A percentile compares a stretch with the other conserved stretches of the same genome.
Conservation (phyloP, 92 coral and sea anemone genomes). For the Micromussa lordhowensis region DNA sequence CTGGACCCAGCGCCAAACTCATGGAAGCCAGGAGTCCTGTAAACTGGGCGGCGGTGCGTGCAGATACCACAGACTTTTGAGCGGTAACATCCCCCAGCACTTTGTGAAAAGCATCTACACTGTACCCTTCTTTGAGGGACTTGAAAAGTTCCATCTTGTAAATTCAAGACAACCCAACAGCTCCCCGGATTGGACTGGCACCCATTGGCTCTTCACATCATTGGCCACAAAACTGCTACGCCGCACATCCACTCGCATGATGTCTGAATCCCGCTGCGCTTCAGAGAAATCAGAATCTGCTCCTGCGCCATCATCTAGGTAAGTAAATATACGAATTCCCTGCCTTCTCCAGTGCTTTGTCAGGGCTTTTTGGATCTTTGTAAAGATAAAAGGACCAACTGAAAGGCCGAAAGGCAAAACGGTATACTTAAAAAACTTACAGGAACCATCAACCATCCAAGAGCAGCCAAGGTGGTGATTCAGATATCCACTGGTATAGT, state of each 20-base stretch:
- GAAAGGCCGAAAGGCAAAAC: slow-evolving; percentile 53
- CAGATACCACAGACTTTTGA: not conserved
- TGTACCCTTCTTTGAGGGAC: no score
- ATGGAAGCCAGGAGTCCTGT: slow-evolving; percentile 32
- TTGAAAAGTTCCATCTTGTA: not conserved
- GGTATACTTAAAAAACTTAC: slow-evolving; percentile 37
- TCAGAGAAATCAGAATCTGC: slow-evolving; percentile 33
- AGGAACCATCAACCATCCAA: slow-evolving; percentile 40
- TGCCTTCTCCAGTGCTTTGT: slow-evolving; percentile 58
- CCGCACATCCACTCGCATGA: not conserved
- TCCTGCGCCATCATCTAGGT: slow-evolving; percentile 63
- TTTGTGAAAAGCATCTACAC: no score
- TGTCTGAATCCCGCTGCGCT: slow-evolving; percentile 15
- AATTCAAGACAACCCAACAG: not conserved
- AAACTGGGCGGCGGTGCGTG: not conserved
- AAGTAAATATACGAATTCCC: slow-evolving; percentile 56
- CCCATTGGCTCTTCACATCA: slow-evolving; percentile 33
- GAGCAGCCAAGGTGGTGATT: slow-evolving; percentile 66
- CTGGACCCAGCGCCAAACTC: slow-evolving; percentile 14
- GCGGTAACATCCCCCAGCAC: no score
- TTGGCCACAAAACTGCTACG: slow-evolving; percentile 44
- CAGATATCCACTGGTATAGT: slow-evolving; percentile 57
- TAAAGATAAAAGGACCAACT: slow-evolving; percentile 35
- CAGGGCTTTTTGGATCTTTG: slow-evolving; percentile 52
- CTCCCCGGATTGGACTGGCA: slow-evolving; percentile 26